Evolutionary conservation across 2,888 invertebrate species (phyloP).

Genomic region (Drosophila testacea): DNA sequence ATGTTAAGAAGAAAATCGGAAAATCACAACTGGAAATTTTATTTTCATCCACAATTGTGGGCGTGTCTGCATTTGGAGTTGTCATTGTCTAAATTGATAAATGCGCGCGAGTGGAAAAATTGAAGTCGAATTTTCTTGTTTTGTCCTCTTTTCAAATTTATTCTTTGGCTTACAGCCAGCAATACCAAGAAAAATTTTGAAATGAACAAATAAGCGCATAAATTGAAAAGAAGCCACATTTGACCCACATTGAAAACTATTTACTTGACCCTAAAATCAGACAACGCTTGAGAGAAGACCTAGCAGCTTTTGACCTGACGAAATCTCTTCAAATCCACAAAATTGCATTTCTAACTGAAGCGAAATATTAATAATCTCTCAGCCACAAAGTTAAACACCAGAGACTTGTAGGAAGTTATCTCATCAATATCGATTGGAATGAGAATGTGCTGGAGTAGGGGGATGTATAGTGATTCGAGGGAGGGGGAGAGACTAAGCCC

Average conservation of each 20-base stretch:
- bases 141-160: background rate
- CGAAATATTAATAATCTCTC: constrained; percentile 47
- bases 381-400: constrained; percentile 42
- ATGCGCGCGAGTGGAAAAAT: constrained; percentile 42
- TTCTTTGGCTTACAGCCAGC: constrained; percentile 16
- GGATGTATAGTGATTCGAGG: constrained; percentile 11
- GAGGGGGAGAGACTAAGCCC: background rate
- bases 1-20: constrained; percentile 28
- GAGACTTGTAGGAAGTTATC: constrained; percentile 47
- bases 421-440: constrained; percentile 59
- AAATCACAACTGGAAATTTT: constrained; percentile 47
- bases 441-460: background rate
- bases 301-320: constrained; percentile 22
- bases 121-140: constrained; percentile 28
- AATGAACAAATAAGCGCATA: constrained; percentile 63
- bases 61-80: constrained; percentile 41
- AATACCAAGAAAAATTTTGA: constrained; percentile 6
- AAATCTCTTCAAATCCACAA: constrained; percentile 43
- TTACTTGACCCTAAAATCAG: constrained; percentile 46
- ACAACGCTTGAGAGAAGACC: constrained; percentile 10
- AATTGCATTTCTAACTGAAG: constrained; percentile 35
- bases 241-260: constrained; percentile 54
- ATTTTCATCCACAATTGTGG: constrained; percentile 19
- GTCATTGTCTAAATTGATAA: constrained; percentile 61
- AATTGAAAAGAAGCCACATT: constrained; percentile 56